phyloP scores from a whole-genome alignment of 2,113 vertebrate species.

The Sander vitreus region DNA sequence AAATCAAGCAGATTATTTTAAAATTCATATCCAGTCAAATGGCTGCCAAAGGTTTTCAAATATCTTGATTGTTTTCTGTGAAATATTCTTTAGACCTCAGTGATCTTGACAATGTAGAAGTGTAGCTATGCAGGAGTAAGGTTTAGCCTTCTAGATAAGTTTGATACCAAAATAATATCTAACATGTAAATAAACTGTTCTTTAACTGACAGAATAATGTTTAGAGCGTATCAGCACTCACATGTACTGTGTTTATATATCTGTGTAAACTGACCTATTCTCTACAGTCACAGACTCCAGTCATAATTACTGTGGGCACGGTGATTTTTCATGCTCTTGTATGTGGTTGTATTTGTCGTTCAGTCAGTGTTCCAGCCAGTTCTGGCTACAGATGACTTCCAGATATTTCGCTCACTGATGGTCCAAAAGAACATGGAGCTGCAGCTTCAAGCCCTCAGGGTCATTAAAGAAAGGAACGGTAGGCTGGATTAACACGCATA shows the following conservation, averaged over 20 bases:
- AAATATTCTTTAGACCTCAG: not conserved
- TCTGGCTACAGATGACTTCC: conserved; percentile 95
- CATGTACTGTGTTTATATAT: too few relatives aligned
- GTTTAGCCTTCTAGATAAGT: not conserved
- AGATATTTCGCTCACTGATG: conserved; percentile 96
- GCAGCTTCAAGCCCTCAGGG: conserved; percentile 95
- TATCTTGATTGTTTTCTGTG: not conserved
- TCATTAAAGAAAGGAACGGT: conserved; percentile 97
- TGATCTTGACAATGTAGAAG: not conserved
- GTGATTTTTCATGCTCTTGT: not conserved
- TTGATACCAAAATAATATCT: not conserved
- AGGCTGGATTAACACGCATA: conserved; percentile 33
- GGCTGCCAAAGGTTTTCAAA: not conserved
- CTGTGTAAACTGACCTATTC: not conserved
- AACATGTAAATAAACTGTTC: not conserved
- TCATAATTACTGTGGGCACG: not conserved
- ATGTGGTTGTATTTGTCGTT: conserved; percentile 8
- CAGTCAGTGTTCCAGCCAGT: conserved; percentile 94
- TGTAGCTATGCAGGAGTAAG: not conserved
- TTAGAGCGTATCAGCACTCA: not conserved
- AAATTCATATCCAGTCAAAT: not conserved
- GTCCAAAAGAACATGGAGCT: conserved; percentile 98
- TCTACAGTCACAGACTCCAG: not conserved
- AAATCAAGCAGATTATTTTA: not conserved
- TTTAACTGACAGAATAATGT: not conserved